Base-by-base conservation (phyloP, 2,888 invertebrate species). In the Tenthredo notha region DNA sequence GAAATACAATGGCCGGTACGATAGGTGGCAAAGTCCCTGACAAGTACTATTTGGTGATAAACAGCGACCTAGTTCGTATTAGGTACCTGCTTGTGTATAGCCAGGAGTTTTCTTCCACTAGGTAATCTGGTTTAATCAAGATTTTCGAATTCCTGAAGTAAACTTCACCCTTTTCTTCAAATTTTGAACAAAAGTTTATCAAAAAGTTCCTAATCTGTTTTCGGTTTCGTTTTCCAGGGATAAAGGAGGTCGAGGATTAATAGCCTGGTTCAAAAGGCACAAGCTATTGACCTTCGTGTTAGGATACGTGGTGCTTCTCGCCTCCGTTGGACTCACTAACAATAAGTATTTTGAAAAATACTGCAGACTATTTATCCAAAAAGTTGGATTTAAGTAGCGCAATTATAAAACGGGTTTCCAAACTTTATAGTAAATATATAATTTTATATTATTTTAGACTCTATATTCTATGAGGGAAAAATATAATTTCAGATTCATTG, bases 41-140 rank as follows among this genome's bases (percentile, higher is more conserved):
- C 87, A 96, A 96, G 89, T 97, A 97, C 93, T 96, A 96, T 90
- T 94, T 97, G 67, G 97, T 97, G 25, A 95, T 96, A 80, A 97
- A 97, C 90, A 96, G 96, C 90, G 97, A 97, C 88, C 94, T 97
- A 89, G 95, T 97, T 18, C 95, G 97, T 87, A 95, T 97, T 29
- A 95, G 97, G 86, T 97, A 97, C 92, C 94, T 98, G 84, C 94
- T 98, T 85, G 95, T 98, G 25, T 98, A 97, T 90, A 90, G 91
- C 83, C 91, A 92, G 89, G 91, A 92, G 85, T 90, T 91, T 77
- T 88, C 90, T 54, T 83, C 90, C 80, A 84, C 88, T 84, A 91
- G 89, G 93, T 92, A 89, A 90, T 6, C n/a, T 2, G 65, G 84
- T 72, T 43, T 21, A 9, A 61, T 21, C 43, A 72, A 58, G 37